These are phyloP conservation scores for Rhopalosiphum maidis DNA, from an alignment of 1,140 invertebrate genomes.

Conservation along the genomic window DNA sequence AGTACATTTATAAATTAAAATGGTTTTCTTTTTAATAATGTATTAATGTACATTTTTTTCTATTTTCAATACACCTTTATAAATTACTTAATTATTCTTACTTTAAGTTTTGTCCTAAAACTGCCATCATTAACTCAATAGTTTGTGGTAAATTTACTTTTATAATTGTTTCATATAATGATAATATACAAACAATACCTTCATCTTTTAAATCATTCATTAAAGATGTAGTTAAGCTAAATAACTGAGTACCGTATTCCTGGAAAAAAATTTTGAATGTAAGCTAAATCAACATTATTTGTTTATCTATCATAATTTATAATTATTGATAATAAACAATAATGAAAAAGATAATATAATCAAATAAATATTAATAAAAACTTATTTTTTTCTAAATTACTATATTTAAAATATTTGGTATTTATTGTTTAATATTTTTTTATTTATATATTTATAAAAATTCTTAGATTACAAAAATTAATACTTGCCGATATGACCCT, in stretches of 20 bases:
- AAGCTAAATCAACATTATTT: neutral
- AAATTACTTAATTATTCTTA: neutral
- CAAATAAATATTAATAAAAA: too few relatives aligned
- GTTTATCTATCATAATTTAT: neutral
- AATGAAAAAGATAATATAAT: neutral
- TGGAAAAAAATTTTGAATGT: neutral
- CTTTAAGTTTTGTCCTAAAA: conserved; percentile 53
- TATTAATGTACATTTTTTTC: neutral
- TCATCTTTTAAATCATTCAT: conserved; percentile 55
- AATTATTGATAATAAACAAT: neutral
- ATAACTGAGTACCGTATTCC: conserved; percentile 50
- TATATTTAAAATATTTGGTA: neutral
- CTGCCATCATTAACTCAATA: conserved; percentile 32
- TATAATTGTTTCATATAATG: conserved; percentile 53
- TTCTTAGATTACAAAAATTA: neutral
- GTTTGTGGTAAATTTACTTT: conserved; percentile 55
- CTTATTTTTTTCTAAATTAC: neutral
- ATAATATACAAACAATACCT: conserved; percentile 53
- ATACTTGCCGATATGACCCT: conserved; percentile 72
- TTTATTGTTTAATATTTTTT: neutral
- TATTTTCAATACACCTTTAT: neutral
- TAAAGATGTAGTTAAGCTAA: conserved; percentile 38
- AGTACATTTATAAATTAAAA: conserved; percentile 43
- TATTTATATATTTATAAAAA: neutral
- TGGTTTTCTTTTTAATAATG: neutral